phyloP scores from a whole-genome alignment of 2,888 invertebrate species.

The Pyrrhia umbra region DNA sequence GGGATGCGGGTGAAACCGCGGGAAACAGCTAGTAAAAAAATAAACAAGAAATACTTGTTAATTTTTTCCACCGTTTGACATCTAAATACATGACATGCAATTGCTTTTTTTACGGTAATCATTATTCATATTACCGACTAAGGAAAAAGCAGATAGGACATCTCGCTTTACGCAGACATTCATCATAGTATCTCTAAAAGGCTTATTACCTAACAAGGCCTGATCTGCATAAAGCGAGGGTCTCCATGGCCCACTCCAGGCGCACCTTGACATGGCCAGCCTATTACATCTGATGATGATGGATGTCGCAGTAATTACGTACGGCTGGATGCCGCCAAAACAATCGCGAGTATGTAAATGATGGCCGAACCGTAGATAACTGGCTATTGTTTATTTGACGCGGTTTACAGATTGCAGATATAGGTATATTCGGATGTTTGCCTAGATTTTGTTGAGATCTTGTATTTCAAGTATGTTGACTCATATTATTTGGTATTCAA shows the following conservation, averaged over 20 bases:
- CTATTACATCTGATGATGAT: conserved; percentile 23
- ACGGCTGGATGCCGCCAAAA: conserved; percentile 43
- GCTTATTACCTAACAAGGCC: conserved; percentile 46
- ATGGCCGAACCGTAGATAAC: conserved; percentile 35
- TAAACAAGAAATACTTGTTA: not conserved
- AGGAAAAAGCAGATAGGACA: conserved; percentile 6
- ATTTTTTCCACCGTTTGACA: conserved; percentile 4
- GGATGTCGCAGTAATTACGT: conserved; percentile 17
- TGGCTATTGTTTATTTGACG: conserved; percentile 47
- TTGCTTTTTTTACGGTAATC: conserved; percentile 18
- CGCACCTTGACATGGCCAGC: conserved; percentile 41
- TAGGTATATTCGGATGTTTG: conserved; percentile 9
- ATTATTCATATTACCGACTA: conserved; percentile 29
- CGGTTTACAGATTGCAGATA: conserved; percentile 19
- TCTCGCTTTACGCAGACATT: conserved; percentile 22
- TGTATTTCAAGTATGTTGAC: not conserved
- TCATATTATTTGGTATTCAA: not conserved
- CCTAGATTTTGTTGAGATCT: conserved; percentile 18
- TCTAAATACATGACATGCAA: conserved; percentile 2
- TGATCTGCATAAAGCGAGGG: conserved; percentile 41
- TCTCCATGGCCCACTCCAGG: conserved; percentile 17
- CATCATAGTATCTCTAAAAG: conserved; percentile 34
- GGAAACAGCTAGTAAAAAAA: too few species aligned
- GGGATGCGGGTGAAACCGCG: too few species aligned
- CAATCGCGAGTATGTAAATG: conserved; percentile 47